phyloP scores from a whole-genome alignment of 2,888 invertebrate genomes.

The Apotomis capreana region DNA sequence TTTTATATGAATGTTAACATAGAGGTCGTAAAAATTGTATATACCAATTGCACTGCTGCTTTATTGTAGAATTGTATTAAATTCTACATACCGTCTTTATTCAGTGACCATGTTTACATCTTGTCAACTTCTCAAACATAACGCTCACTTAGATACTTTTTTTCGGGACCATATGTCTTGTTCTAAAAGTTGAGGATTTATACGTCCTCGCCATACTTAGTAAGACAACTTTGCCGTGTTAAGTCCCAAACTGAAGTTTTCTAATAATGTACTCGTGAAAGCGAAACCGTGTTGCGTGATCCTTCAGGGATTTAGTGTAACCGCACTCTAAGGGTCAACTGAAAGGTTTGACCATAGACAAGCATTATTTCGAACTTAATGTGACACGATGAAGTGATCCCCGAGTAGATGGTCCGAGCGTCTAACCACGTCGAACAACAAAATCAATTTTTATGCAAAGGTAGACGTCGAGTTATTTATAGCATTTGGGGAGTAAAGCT shows the following conservation, averaged over 20 bases:
- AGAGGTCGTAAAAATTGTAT: too few species aligned
- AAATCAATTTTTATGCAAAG: not conserved
- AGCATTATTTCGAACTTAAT: conserved; percentile 57
- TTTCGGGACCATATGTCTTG: conserved; percentile 19
- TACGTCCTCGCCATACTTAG: conserved; percentile 29
- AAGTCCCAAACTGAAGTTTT: conserved; percentile 48
- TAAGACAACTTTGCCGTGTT: conserved; percentile 38
- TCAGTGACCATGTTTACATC: not conserved
- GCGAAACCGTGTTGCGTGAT: conserved; percentile 74
- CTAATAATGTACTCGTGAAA: conserved; percentile 68
- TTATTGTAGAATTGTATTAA: too few species aligned
- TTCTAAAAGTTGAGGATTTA: conserved; percentile 36
- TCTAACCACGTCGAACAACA: not conserved
- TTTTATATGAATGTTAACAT: too few species aligned
- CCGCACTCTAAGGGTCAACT: conserved; percentile 75
- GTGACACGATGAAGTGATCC: conserved; percentile 1
- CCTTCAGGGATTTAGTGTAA: conserved; percentile 72
- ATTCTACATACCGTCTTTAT: not conserved
- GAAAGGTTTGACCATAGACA: conserved; percentile 76
- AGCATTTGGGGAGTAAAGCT: not conserved
- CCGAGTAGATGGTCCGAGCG: not conserved
- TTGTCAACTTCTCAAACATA: conserved; percentile 5
- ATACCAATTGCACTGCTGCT: too few species aligned
- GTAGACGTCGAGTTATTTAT: not conserved
- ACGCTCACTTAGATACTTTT: conserved; percentile 10